phyloP scores from a whole-genome alignment of 30 jellyfish, hydroid and myxozoan species.

The Chrysaora quinquecirrha region DNA sequence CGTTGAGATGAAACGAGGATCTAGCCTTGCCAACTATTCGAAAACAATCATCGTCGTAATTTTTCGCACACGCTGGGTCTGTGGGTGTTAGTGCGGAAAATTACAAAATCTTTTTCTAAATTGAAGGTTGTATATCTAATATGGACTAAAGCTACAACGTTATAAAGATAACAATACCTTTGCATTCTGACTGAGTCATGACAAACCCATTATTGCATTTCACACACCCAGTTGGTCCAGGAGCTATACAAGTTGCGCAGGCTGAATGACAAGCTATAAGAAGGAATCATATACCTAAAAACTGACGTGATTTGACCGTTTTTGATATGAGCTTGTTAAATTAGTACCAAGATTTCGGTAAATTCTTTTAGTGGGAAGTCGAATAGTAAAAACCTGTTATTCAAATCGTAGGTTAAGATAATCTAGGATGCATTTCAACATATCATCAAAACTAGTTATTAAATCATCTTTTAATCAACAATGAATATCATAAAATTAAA shows the following conservation, averaged over 20 bases:
- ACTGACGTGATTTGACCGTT: too few species aligned
- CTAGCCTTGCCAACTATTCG: too few species aligned
- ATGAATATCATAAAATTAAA: too few species aligned
- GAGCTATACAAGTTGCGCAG: conserved; percentile 74
- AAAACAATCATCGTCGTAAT: too few species aligned
- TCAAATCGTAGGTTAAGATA: not conserved
- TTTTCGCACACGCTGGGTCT: not conserved
- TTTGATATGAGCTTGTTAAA: not conserved
- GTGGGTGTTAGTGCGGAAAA: not conserved
- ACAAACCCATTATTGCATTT: conserved; percentile 71
- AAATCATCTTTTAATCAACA: too few species aligned
- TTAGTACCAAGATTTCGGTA: not conserved
- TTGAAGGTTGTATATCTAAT: not conserved
- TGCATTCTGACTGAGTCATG: conserved; percentile 62
- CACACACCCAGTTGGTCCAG: conserved; percentile 78
- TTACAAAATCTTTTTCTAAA: not conserved
- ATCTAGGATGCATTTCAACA: too few species aligned
- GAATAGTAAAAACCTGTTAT: not conserved
- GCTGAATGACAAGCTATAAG: conserved; percentile 83
- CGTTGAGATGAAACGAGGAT: too few species aligned
- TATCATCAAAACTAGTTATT: too few species aligned
- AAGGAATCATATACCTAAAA: too few species aligned
- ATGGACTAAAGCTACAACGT: not conserved
- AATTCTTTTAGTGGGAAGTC: not conserved
- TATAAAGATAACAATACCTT: conserved; percentile 71